Evolutionary conservation across 1,140 invertebrate genomes (phyloP), one percentile per base, ranked within the genome.

Genomic region (Pomacea maculata): DNA sequence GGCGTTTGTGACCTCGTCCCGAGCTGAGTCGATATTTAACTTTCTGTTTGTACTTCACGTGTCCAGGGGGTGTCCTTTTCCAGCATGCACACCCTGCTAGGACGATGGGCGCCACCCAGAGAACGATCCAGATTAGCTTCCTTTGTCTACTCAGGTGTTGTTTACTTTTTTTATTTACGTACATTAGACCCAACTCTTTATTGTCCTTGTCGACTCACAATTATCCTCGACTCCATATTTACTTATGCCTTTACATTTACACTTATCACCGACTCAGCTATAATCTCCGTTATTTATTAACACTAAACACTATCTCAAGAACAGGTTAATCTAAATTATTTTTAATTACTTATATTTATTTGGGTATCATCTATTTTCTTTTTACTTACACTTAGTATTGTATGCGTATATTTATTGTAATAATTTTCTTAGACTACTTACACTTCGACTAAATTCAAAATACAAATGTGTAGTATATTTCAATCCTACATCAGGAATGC

Each of bases 61-160:
- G 83, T 82, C 21, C 86, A 96, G 95, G 96, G 96, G 57, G 95
- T 97, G 0, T 95, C 95, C 0, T 97, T 96, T 90, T 96, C 96
- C 1, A 95, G 95, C 83, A 96, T 97, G 82, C 95, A 97, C 88
- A 94, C 95, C 11, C 94, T 97, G 71, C 90, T 86, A 88, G 85
- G 87, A 9, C 70, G 80, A 52, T 91, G 90, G 90, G 90, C 90
- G 14, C 89, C 90, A 15, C 85, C 85, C 45, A 61, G 84, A 55
- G 90, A 83, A 21, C 80, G 75, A 63, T 75, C 74, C 65, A 72
- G 72, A 29, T 63, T 80, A 8, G 63, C 75, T 65, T 77, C 79
- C 19, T 78, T 80, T 25, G 78, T 68, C 17, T 78, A 75, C 57
- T 54, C 79, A 19, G 75, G 79, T 81, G 75, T 64, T 55, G 68